Evolutionary conservation across 2,797 vertebrate species (phyloP).

Genomic region (Falco peregrinus): DNA sequence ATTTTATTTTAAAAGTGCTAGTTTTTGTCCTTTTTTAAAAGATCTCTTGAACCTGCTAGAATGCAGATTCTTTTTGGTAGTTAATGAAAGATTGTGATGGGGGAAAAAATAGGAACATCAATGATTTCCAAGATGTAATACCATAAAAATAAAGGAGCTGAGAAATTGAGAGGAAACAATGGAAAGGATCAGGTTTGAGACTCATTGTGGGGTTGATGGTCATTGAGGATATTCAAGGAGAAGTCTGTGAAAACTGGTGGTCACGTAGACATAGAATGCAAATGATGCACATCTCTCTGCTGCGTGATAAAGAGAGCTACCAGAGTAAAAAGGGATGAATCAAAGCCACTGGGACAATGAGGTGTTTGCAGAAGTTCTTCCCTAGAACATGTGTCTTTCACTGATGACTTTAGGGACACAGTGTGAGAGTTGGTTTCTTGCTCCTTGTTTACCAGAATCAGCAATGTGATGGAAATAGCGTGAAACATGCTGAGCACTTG

Average conservation of each 20-base stretch:
- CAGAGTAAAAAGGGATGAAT: background rate
- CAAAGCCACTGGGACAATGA: background rate
- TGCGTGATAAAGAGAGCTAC: background rate
- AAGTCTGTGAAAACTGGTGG: background rate
- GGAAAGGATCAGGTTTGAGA: background rate
- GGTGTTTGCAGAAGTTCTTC: background rate
- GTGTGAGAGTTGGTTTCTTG: background rate
- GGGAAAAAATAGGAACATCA: background rate
- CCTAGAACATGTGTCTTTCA: background rate
- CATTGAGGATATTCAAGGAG: background rate
- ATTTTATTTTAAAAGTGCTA: background rate
- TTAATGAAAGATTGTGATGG: background rate
- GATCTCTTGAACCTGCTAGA: background rate
- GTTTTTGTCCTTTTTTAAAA: background rate
- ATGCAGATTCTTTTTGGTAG: background rate
- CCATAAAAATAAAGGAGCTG: background rate
- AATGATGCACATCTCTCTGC: background rate
- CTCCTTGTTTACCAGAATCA: background rate
- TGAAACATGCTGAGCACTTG: background rate
- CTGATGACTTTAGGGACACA: background rate
- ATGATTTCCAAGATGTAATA: background rate
- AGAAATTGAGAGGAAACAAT: background rate
- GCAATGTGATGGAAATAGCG: background rate
- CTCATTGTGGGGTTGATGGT: background rate
- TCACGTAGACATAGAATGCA: background rate